Evolutionary conservation across 2,888 invertebrate genomes (phyloP), one percentile per base, ranked within the genome.

Genomic region (Cataglyphis livida): DNA sequence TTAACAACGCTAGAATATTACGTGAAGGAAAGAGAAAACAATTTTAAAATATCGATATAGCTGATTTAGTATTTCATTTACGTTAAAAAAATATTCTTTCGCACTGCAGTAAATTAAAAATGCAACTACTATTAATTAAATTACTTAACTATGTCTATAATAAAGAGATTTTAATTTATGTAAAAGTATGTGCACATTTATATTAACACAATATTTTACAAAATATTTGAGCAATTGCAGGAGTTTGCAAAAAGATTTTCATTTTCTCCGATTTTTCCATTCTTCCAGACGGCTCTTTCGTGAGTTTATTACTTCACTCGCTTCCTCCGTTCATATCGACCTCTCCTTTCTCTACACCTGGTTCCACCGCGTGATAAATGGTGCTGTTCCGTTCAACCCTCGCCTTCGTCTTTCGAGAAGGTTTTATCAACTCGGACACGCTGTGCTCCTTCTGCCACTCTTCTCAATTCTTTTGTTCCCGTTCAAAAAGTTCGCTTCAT

Each of bases 311-410:
- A 89, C 90, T 81, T 79, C 75, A 73, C 78, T 84, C 87, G 84
- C 79, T 83, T 70, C 75, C 82, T 84, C 62, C 90, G 81, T 76
- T 88, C 88, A 74, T 89, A 83, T 81, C 61, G 85, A 82, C 76
- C 76, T 74, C 87, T 83, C 85, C 85, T 82, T 86, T 87, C 92
- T 88, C 90, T 90, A 91, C 93, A 93, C 93, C 93, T 93, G 93
- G 91, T 91, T 88, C 90, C 88, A 88, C 87, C 88, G 86, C 83
- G 91, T 94, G 93, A 93, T 93, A 93, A 92, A 94, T 93, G 92
- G 91, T 88, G 91, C 86, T 87, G 89, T 90, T 91, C 89, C 91
- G 90, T 91, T 92, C 85, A 85, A 83, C 89, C 89, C 87, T 88
- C 85, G 82, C 87, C 87, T 86, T 78, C 90, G 91, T 90, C 88